Evolutionary conservation across 2,888 invertebrate species (phyloP), one percentile per base, ranked within the genome.

Genomic region (Cremastinae sp.): DNA sequence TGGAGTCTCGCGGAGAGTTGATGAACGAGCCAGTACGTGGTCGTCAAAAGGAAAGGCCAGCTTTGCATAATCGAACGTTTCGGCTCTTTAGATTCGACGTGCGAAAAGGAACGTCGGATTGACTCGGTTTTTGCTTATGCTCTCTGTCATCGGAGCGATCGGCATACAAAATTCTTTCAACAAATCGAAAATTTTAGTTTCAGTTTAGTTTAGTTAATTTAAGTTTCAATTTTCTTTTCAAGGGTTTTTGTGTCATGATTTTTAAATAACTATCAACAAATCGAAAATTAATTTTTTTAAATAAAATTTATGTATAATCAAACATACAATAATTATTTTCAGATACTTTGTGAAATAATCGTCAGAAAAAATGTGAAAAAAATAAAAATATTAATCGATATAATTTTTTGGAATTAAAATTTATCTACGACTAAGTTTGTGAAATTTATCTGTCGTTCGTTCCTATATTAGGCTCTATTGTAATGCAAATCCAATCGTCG

Each of bases 61-160:
- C 59, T 82, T 82, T 82, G 81, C 82, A 82, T 83, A 82, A 83
- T 82, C 82, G 79, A 82, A 81, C 81, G 80, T 82, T 82, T 83
- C 81, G 80, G 80, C 79, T 81, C 75, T 37, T 72, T 62, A 28
- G 49, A 5, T 12, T 55, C 59, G 18, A 55, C 64, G 49, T 28
- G 62, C 65, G 39, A 22, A 56, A 51, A 47, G 56, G 20, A 47
- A 47, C 56, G 55, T 56, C 18, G 77, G 37, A 22, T n/a, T 43
- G 4, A 1, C 64, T 41, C 55, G 7, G n/a, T 69, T 58, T 22
- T 35, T 12, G 16, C 37, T 10, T 18, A 18, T 9, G 12, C 10
- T 41, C 10, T 41, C 41, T 41, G 9, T 8, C 10, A 41, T 12
- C 9, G 41, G 2, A 41, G 9, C 9, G 2, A 41, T 41, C 12